These are phyloP conservation scores for Chrysochloris asiatica DNA, from an alignment of 2,113 vertebrate species.

Conservation along the genomic window DNA sequence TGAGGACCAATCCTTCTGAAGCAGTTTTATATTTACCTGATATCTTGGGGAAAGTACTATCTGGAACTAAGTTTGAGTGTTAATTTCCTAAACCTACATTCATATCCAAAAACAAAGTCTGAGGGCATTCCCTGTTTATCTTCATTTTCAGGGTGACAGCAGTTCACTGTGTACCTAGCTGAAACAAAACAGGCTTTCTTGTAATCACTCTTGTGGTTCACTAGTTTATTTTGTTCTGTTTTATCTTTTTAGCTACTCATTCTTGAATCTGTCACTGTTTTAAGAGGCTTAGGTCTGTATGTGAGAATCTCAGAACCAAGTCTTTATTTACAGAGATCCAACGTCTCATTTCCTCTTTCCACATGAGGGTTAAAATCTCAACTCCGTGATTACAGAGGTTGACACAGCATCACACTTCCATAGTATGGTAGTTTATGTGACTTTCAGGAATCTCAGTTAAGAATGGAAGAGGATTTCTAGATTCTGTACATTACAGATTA, in stretches of 20 bases:
- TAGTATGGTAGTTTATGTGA: too few species aligned
- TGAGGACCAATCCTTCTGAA: background rate
- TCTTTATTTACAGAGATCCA: background rate
- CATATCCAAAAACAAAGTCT: background rate
- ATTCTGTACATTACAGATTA: background rate
- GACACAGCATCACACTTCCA: too few species aligned
- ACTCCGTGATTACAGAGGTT: background rate
- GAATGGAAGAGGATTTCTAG: background rate
- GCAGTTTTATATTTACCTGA: background rate
- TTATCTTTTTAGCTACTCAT: background rate
- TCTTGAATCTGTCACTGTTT: background rate
- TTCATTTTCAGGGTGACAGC: background rate
- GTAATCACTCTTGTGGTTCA: background rate
- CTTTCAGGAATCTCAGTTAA: background rate
- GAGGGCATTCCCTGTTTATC: background rate
- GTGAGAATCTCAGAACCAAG: background rate
- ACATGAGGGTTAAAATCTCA: background rate
- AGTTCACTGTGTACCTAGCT: background rate
- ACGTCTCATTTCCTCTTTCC: background rate
- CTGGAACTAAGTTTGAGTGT: conserved; percentile 9
- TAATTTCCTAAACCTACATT: background rate
- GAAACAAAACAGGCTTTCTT: background rate
- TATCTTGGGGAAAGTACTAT: background rate
- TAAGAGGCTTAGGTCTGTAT: background rate
- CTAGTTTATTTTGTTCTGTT: conserved; percentile 1